Evolutionary conservation across 2,797 vertebrate species (phyloP).

Genomic region (Lagodon rhomboides): DNA sequence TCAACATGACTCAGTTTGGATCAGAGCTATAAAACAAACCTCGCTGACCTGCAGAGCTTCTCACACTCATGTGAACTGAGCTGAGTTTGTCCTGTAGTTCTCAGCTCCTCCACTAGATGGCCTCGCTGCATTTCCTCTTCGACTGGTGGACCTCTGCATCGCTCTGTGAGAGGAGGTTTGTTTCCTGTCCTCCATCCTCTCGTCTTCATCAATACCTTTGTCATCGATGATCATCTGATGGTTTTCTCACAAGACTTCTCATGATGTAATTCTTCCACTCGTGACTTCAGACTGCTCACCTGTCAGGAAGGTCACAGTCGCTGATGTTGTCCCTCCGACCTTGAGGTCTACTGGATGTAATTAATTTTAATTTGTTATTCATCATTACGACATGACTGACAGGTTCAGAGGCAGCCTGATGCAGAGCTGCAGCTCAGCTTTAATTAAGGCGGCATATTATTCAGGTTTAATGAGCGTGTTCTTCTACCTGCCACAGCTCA

Average conservation of each 20-base stretch:
- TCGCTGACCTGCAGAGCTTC: neutral
- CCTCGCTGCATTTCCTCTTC: neutral
- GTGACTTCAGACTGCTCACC: neutral
- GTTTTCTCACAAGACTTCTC: neutral
- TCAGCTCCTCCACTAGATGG: constrained; percentile 35
- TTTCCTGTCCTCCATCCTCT: neutral
- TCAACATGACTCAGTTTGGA: neutral
- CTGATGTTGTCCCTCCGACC: neutral
- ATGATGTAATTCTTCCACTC: neutral
- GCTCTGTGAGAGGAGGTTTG: neutral
- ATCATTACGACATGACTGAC: neutral
- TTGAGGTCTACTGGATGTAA: neutral
- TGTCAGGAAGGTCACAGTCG: neutral
- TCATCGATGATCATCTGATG: neutral
- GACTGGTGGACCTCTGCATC: neutral
- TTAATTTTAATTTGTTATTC: neutral
- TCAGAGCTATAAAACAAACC: neutral
- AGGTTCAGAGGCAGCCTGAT: neutral
- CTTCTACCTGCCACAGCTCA: neutral
- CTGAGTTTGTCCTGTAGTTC: neutral
- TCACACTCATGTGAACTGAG: neutral
- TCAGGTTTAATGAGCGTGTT: neutral
- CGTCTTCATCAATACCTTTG: neutral
- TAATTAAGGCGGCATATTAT: neutral
- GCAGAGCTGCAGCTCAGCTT: neutral